Base-by-base conservation (phyloP, 2,888 invertebrate genomes). In the Anthophora plumipes region DNA sequence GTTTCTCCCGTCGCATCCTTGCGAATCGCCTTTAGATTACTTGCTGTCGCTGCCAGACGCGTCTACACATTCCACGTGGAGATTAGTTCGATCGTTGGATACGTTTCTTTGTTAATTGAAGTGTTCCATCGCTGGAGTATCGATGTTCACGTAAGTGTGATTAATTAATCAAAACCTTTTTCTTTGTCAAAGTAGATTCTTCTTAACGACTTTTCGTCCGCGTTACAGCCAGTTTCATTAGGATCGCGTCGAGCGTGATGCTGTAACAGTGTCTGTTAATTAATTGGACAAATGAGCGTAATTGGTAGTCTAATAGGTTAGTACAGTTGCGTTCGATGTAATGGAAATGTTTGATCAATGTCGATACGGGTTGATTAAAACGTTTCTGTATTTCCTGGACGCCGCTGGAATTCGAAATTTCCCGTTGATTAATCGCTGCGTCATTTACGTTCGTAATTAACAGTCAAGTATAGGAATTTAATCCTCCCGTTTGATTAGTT, bases 311-410 rank as follows among this genome's bases (percentile, higher is more conserved):
- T 37, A 31, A 31, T 31, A 31, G 31, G 31, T 4, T 31, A 31
- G 31, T 31, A 1, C 31, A 31, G 31, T 59, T 14, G 37, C 20
- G 12, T 37, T 20, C 20, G 14, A 39, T 8, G 14, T 39, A n/a
- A n/a, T 31, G n/a, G 20, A 20, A 59, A 12, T 20, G 37, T 59
- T 59, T 39, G 57, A 57, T 57, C 57, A n/a, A 57, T 57, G 37
- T 6, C n/a, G 31, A 31, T n/a, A 7, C n/a, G 12, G 11, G 9
- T 3, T 37, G 31, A 17, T 12, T 3, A 22, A n/a, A 37, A 12
- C n/a, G 37, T 12, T 57, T 12, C n/a, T 37, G 37, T n/a, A n/a
- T 57, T 57, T 57, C 37, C 37, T 12, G n/a, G 37, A 39, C n/a
- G 39, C 37, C 11, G 37, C 3, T 39, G 39, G 12, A 2, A 7